Percentiles rank a stretch among this genome's conserved stretches.
These are phyloP conservation scores for Anser brachyrhynchus DNA, from an alignment of 2,113 vertebrate genomes.

Conservation along the genomic window DNA sequence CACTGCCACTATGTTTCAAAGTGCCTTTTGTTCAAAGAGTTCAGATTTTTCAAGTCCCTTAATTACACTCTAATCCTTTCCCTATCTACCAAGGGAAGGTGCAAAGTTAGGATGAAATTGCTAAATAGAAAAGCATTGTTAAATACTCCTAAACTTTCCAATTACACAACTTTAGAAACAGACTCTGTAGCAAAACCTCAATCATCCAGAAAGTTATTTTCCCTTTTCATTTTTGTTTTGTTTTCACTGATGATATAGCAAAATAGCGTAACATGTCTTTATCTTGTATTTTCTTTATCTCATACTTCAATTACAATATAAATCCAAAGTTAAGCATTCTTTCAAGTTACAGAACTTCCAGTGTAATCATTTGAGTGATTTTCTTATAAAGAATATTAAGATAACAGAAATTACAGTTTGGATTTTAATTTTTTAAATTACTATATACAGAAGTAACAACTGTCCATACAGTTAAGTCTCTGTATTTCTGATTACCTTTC, in stretches of 20 bases:
- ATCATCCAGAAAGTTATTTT: neutral
- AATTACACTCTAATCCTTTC: neutral
- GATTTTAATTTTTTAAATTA: neutral
- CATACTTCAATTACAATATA: neutral
- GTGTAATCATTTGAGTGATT: neutral
- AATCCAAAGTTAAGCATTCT: neutral
- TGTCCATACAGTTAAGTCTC: neutral
- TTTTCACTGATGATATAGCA: neutral
- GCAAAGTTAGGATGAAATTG: neutral
- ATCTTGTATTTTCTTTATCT: neutral
- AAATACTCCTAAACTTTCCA: neutral
- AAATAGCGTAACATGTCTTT: neutral
- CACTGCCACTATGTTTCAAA: neutral
- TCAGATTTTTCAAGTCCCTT: neutral
- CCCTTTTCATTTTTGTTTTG: neutral
- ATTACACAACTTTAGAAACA: neutral
- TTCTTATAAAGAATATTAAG: neutral
- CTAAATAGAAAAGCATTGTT: neutral
- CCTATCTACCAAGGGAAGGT: neutral
- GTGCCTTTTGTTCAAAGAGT: neutral
- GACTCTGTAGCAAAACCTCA: neutral
- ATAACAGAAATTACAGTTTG: neutral
- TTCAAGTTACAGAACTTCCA: neutral
- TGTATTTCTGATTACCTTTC: conserved; percentile 84
- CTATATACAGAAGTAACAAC: neutral